phyloP scores from a whole-genome alignment of 2,888 invertebrate species.

The Petrolisthes manimaculis region DNA sequence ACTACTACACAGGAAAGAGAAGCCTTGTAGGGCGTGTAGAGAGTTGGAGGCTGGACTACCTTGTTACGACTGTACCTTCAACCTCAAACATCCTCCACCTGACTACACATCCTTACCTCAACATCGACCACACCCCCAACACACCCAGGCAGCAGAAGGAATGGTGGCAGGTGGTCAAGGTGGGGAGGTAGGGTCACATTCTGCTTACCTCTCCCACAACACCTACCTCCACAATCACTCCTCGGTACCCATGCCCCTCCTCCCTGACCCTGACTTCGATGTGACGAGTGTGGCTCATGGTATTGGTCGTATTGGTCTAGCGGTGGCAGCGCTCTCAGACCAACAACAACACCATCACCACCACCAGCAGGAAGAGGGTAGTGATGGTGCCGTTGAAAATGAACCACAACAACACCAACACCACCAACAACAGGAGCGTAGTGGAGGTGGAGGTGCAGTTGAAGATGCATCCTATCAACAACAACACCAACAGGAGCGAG shows the following conservation, averaged over 20 bases:
- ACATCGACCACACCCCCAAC: neutral
- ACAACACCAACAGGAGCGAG: no score
- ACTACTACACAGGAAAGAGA: neutral
- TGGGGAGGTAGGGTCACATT: no score
- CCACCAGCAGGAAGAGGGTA: no score
- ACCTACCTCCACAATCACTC: neutral
- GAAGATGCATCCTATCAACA: neutral
- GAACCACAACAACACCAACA: no score
- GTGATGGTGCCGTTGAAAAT: no score
- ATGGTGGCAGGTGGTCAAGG: no score
- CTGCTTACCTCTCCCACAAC: neutral
- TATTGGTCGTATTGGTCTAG: constrained; percentile 5
- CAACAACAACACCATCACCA: neutral
- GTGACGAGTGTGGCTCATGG: neutral
- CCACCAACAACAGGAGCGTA: neutral
- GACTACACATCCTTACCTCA: neutral
- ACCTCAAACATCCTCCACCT: constrained; percentile 11
- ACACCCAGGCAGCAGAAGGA: neutral
- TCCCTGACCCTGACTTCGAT: neutral
- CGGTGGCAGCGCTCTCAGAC: neutral
- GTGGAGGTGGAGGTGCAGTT: neutral
- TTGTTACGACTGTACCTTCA: constrained; percentile 30
- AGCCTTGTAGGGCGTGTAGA: neutral
- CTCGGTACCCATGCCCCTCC: neutral
- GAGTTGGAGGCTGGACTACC: neutral